Percentiles rank a stretch among this genome's conserved stretches.
Evolutionary conservation across 2,888 invertebrate genomes (phyloP).

Genomic region (Agrypnus murinus): DNA sequence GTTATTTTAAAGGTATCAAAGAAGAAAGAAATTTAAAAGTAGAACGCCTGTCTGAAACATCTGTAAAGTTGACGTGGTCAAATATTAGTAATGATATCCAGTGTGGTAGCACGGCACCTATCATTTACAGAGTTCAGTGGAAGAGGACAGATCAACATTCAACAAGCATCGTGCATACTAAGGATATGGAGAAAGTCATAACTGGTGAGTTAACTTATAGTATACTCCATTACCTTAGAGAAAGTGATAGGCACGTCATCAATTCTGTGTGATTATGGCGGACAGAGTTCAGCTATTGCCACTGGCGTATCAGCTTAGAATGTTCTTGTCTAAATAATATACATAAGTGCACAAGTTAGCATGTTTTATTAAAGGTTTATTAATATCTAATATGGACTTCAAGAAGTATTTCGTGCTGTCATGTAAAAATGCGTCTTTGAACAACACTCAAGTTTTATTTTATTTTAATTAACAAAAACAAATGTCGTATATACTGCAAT

Average conservation of each 20-base stretch:
- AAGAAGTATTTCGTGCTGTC: too few species aligned
- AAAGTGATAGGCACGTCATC: too few species aligned
- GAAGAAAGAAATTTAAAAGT: conserved; percentile 74
- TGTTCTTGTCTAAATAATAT: too few species aligned
- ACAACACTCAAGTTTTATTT: neutral
- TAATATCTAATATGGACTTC: too few species aligned
- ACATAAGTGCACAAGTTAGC: too few species aligned
- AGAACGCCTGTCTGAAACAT: conserved; percentile 71
- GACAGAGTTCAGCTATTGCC: too few species aligned
- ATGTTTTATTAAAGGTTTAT: too few species aligned
- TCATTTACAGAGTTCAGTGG: conserved; percentile 77
- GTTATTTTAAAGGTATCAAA: conserved; percentile 75
- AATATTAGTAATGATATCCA: conserved; percentile 73
- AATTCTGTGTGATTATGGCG: too few species aligned
- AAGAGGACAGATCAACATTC: conserved; percentile 57
- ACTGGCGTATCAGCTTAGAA: too few species aligned
- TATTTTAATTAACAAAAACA: neutral
- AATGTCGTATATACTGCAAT: conserved; percentile 24
- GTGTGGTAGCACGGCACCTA: conserved; percentile 73
- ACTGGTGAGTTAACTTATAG: conserved; percentile 59
- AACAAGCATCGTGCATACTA: conserved; percentile 56
- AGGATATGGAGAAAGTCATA: conserved; percentile 57
- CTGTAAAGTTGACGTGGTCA: conserved; percentile 76
- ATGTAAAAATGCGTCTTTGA: too few species aligned
- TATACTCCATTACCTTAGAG: too few species aligned